A percentile compares a stretch with the other conserved stretches of the same genome.
Evolutionary conservation across 2,888 invertebrate species (phyloP).

Genomic region (Limnephilus marmoratus): DNA sequence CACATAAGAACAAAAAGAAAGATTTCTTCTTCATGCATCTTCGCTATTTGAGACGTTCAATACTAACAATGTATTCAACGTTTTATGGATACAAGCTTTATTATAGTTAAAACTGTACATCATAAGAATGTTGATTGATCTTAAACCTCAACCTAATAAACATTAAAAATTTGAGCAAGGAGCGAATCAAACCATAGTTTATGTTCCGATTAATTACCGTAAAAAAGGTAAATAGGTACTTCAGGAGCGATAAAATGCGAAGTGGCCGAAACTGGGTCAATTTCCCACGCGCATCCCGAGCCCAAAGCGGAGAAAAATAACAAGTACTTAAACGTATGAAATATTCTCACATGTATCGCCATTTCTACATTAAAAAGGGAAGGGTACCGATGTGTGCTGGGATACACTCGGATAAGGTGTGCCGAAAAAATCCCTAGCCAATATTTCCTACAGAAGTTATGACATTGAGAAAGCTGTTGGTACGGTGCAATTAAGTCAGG

Average conservation of each 20-base stretch:
- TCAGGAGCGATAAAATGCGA: constrained; percentile 7
- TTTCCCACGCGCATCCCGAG: constrained; percentile 37
- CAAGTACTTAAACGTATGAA: constrained; percentile 3
- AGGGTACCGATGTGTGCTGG: background rate
- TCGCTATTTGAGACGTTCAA: background rate
- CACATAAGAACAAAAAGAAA: too few species aligned
- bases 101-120: background rate
- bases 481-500: background rate
- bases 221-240: background rate
- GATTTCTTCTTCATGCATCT: too few species aligned
- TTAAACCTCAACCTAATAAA: background rate
- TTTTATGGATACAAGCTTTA: background rate
- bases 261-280: constrained; percentile 45
- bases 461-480: background rate
- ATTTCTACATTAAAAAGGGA: background rate
- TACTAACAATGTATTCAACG: background rate
- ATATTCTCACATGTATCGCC: constrained; percentile 5
- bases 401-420: background rate
- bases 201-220: background rate
- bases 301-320: constrained; percentile 17
- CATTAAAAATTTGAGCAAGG: background rate
- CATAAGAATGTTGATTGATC: background rate
- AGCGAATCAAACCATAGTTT: background rate
- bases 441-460: background rate
- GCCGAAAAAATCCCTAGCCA: background rate